Conservation (phyloP, 1,140 invertebrate species). For the Brachionus rotundiformis region DNA sequence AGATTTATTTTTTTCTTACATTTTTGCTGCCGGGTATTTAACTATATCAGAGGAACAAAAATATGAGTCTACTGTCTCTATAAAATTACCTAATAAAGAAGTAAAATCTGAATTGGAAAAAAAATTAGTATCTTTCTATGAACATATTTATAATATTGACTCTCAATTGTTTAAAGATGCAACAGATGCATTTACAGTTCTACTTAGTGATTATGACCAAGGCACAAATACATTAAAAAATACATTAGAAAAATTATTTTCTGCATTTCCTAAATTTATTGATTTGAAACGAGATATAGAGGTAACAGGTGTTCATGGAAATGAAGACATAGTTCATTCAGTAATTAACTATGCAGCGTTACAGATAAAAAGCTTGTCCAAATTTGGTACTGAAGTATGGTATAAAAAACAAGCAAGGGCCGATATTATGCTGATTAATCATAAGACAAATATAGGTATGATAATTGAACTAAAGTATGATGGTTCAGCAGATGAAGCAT, state of each 20-base stretch:
- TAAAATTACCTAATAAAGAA: neutral
- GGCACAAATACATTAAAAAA: neutral
- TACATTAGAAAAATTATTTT: neutral
- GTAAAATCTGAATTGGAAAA: constrained; percentile 4
- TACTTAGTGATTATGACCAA: neutral
- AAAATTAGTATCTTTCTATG: neutral
- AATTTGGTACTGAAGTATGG: constrained; percentile 42
- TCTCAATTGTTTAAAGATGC: neutral
- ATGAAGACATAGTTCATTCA: constrained; percentile 35
- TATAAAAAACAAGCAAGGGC: constrained; percentile 17
- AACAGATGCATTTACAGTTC: neutral
- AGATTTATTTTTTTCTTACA: neutral
- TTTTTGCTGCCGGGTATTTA: constrained; percentile 4
- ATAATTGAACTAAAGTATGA: constrained; percentile 29
- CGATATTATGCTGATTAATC: constrained; percentile 20
- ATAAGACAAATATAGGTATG: neutral
- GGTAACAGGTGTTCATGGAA: constrained; percentile 16
- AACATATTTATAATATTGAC: neutral
- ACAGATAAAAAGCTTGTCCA: neutral
- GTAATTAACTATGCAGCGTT: constrained; percentile 24
- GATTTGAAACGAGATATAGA: neutral
- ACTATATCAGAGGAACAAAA: neutral
- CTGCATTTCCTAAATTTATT: constrained; percentile 1
- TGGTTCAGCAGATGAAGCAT: constrained; percentile 16
- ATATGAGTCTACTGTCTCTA: neutral